phyloP scores from a whole-genome alignment of 2,797 vertebrate genomes.

The Chaetophractus vellerosus region DNA sequence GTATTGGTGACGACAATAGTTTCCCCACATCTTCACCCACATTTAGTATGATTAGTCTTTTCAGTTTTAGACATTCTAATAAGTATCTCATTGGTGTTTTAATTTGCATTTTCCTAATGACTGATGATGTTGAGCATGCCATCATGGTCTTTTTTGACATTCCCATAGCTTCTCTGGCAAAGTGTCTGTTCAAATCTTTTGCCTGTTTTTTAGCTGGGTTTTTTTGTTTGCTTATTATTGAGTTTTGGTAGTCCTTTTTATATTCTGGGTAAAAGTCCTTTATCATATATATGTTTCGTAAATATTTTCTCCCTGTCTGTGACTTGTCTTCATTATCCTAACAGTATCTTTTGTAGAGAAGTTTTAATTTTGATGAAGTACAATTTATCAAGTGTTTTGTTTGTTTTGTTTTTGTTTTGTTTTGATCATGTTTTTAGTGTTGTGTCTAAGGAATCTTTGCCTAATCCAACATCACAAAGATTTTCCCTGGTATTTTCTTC shows the following conservation, averaged over 20 bases:
- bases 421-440: not conserved
- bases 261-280: not conserved
- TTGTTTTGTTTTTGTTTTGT: not conserved
- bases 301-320: not conserved
- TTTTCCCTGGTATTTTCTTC: not conserved
- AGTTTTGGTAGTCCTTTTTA: not conserved
- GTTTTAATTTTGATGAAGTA: not conserved
- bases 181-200: no score
- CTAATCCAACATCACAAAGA: not conserved
- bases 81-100: not conserved
- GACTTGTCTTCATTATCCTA: not conserved
- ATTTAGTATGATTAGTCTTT: not conserved
- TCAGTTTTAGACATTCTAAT: not conserved
- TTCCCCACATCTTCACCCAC: not conserved
- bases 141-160: conserved; percentile 29
- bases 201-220: not conserved
- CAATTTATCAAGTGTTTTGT: not conserved
- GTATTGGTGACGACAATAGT: not conserved
- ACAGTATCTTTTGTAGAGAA: not conserved
- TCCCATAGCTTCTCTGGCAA: not conserved
- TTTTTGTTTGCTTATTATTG: not conserved
- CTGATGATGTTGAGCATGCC: not conserved
- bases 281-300: not conserved
- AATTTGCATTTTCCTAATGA: conserved; percentile 47
- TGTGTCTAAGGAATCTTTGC: not conserved